These are phyloP conservation scores for Lampris megalopsis DNA, from an alignment of 2,113 vertebrate genomes.

Conservation along the genomic window DNA sequence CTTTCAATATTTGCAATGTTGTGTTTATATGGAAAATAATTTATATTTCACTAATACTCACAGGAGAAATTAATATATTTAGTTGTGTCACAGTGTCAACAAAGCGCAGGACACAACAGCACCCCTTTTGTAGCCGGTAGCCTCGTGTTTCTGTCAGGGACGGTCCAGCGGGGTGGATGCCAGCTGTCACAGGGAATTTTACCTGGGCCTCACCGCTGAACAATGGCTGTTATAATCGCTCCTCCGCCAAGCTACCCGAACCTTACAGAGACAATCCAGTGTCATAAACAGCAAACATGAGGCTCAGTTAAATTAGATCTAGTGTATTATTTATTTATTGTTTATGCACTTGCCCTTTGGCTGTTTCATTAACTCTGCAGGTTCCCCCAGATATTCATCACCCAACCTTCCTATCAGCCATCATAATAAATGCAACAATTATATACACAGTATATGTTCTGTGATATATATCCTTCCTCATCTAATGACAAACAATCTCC, in stretches of 20 bases:
- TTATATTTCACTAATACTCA: too few species aligned
- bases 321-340: constrained; percentile 62
- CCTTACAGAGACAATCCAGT: constrained; percentile 42
- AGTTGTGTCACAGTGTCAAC: too few species aligned
- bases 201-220: neutral
- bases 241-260: neutral
- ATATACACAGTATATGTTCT: constrained; percentile 25
- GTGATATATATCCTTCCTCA: constrained; percentile 51
- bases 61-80: too few species aligned
- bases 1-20: too few species aligned
- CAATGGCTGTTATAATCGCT: too few species aligned
- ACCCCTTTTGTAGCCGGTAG: too few species aligned
- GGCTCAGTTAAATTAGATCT: constrained; percentile 49
- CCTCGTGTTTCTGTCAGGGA: constrained; percentile 50
- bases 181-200: too few species aligned
- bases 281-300: constrained; percentile 35
- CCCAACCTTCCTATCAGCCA: constrained; percentile 50
- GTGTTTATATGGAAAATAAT: too few species aligned
- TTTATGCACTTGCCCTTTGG: constrained; percentile 53
- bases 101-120: too few species aligned
- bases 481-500: constrained; percentile 66
- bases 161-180: neutral
- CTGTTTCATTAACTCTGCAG: constrained; percentile 55
- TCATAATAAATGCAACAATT: constrained; percentile 62
- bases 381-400: constrained; percentile 43